A percentile compares a stretch with the other conserved stretches of the same genome.
Evolutionary conservation across 1,140 invertebrate genomes (phyloP).

Genomic region (Drosophila fuyamai): DNA sequence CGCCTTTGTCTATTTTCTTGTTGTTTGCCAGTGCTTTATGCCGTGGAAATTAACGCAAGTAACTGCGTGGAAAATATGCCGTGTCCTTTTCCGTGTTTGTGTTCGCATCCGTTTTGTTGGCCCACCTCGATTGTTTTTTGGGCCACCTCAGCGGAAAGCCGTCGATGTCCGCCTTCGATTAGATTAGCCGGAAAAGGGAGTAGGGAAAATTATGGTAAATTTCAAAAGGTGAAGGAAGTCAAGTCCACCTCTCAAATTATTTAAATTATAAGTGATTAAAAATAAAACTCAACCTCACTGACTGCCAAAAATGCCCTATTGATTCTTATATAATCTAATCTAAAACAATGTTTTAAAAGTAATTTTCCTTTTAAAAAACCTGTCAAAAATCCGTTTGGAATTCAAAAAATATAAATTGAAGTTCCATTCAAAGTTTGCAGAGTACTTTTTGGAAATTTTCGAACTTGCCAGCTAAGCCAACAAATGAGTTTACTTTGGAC

Average conservation of each 20-base stretch:
- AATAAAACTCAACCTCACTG: no score
- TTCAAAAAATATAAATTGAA: constrained; percentile 11
- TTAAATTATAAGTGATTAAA: no score
- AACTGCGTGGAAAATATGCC: constrained; percentile 76
- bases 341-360: no score
- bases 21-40: constrained; percentile 30
- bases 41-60: constrained; percentile 69
- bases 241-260: no score
- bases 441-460: constrained; percentile 3
- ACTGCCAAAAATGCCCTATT: no score
- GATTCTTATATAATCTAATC: no score
- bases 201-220: background rate
- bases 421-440: constrained; percentile 12
- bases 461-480: constrained; percentile 26
- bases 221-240: background rate
- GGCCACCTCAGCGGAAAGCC: constrained; percentile 14
- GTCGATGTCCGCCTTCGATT: constrained; percentile 40
- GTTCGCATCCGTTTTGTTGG: constrained; percentile 1
- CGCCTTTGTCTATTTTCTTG: constrained; percentile 32
- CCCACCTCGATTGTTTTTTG: background rate
- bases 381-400: background rate
- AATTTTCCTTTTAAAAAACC: background rate
- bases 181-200: constrained; percentile 14
- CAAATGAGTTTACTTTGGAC: constrained; percentile 42
- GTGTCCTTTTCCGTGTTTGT: constrained; percentile 50